Base-by-base conservation (phyloP, 2,797 vertebrate species). In the Micropoecilia bifurca region DNA sequence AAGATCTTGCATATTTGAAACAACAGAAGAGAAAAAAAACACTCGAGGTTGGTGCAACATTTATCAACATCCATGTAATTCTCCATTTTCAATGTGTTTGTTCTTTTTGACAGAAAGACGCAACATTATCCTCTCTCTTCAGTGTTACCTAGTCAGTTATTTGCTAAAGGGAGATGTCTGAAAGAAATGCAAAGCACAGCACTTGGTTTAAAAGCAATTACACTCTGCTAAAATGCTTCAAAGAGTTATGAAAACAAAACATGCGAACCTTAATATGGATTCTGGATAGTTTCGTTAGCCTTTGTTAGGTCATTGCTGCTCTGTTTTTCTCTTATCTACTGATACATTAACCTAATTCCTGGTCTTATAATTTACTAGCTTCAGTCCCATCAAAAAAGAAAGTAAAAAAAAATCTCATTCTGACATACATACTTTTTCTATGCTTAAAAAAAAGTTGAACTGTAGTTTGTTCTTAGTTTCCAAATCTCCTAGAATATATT, bases 121-220 rank as follows among this genome's bases (percentile, higher is more conserved):
- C 14, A n/a, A n/a, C 85, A 76, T 73, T 75, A 71, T 43, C 1
- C 6, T 16, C 55, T 13, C 59, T 74, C 76, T 87, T 75, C 30
- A 30, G 61, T 73, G 30, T 75, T 74, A 80, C 89, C 81, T 76
- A 83, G 80, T 87, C 81, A 83, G 76, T 88, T 71, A 77, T 82
- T 85, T 80, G 86, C 83, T 79, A 73, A 84, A 83, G 61, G 73
- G 68, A 50, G 68, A 69, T 80, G 53, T 82, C 75, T 83, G 78
- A 83, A 85, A 10, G n/a, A 89, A 22, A 87, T 76, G 66, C 66
- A 69, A 43, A 68, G 39, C 7, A 63, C 81, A 88, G 81, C 76
- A 77, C 36, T 85, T 89, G 87, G 71, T 76, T 30, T 36, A 66
- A 66, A 39, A 66, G 61, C 61, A 66, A 39, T 36, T 36, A 36